Conservation (phyloP, 1,140 invertebrate genomes). For the Drosophila murphyi region DNA sequence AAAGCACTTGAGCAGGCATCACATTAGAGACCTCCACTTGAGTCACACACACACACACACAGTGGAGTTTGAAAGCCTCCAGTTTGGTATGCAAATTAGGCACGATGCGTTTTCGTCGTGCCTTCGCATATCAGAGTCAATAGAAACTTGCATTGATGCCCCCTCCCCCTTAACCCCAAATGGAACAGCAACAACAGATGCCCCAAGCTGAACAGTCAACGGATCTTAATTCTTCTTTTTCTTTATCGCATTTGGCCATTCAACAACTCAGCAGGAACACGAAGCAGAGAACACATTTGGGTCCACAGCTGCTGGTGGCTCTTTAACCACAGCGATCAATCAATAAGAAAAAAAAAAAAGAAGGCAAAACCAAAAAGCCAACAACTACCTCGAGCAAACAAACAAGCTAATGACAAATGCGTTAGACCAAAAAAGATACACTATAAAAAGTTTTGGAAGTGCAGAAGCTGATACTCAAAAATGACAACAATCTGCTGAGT, state of each 20-base stretch:
- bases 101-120: constrained; percentile 46
- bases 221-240: constrained; percentile 26
- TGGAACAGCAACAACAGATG: constrained; percentile 9
- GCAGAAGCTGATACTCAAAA: background rate
- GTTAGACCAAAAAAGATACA: constrained; percentile 23
- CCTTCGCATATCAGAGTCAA: constrained; percentile 16
- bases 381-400: constrained; percentile 34
- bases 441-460: constrained; percentile 7
- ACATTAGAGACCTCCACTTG: constrained; percentile 25
- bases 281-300: constrained; percentile 28
- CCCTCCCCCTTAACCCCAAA: background rate
- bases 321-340: constrained; percentile 65
- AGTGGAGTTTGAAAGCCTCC: constrained; percentile 37
- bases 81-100: constrained; percentile 78
- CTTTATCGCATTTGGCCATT: constrained; percentile 37
- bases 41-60: constrained; percentile 27
- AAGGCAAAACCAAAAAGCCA: constrained; percentile 12
- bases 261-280: constrained; percentile 54
- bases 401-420: background rate
- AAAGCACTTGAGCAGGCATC: constrained; percentile 49
- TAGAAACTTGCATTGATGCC: constrained; percentile 19
- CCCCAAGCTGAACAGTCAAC: constrained; percentile 23
- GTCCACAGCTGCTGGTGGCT: constrained; percentile 33
- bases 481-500: too few species aligned
- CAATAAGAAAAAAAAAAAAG: constrained; percentile 7